Conservation (phyloP, 2,888 invertebrate species). For the Steinernema hermaphroditum region DNA sequence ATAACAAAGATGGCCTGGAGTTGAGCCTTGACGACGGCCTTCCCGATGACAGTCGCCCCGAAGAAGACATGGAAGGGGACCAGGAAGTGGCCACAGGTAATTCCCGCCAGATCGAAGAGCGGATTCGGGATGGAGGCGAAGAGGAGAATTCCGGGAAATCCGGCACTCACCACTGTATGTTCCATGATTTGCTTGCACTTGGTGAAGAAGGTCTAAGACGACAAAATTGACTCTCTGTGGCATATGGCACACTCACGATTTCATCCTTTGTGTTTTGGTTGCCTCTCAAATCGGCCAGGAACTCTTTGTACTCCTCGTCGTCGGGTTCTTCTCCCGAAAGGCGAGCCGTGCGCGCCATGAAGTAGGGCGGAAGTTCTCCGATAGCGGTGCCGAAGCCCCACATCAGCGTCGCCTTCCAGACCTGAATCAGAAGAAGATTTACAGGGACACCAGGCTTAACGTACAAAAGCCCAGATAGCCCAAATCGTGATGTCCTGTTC, state of each 20-base stretch:
- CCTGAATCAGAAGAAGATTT: conserved; percentile 65
- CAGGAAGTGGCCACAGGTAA: conserved; percentile 96
- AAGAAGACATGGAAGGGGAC: conserved; percentile 99
- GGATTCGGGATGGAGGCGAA: conserved; percentile 85
- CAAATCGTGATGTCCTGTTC: not conserved
- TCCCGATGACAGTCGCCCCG: conserved; percentile 89
- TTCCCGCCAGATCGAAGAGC: conserved; percentile 94
- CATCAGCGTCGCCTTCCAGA: conserved; percentile 91
- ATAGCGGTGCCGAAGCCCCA: conserved; percentile 90
- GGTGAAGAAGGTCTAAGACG: conserved; percentile 49
- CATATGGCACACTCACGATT: conserved; percentile 36
- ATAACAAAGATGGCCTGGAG: conserved; percentile 77
- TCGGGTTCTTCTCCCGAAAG: conserved; percentile 70
- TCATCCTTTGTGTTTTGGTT: conserved; percentile 71
- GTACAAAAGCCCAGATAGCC: conserved; percentile 28
- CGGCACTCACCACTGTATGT: conserved; percentile 80
- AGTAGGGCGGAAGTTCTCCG: conserved; percentile 98
- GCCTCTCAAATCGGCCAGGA: conserved; percentile 71
- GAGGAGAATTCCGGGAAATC: conserved; percentile 63
- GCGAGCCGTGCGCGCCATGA: conserved; percentile 88
- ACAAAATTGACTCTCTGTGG: not conserved
- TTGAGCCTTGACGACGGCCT: conserved; percentile 66
- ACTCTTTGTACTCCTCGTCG: conserved; percentile 77
- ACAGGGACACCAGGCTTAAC: not conserved
- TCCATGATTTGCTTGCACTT: conserved; percentile 60